Evolutionary conservation across 2,888 invertebrate genomes (phyloP).

Genomic region (Cybosia mesomella): DNA sequence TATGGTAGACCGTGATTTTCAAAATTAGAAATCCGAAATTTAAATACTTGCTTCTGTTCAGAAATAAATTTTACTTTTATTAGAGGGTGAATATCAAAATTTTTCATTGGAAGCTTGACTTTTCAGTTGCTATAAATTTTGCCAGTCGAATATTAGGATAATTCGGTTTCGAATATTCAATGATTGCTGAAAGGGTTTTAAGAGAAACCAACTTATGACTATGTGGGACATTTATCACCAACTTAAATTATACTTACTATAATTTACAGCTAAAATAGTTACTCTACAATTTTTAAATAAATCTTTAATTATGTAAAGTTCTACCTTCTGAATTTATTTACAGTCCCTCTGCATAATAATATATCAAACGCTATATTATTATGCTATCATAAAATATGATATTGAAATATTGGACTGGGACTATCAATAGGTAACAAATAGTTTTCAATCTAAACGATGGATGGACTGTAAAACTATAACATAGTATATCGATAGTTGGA

Average conservation of each 20-base stretch:
- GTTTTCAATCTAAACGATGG: neutral
- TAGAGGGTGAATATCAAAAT: too few relatives aligned
- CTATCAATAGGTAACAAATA: neutral
- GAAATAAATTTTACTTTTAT: neutral
- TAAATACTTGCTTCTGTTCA: neutral
- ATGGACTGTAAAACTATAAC: neutral
- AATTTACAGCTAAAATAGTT: neutral
- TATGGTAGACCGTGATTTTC: too few relatives aligned
- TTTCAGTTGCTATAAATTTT: neutral
- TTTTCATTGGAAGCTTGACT: neutral
- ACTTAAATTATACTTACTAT: neutral
- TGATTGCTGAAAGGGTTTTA: neutral
- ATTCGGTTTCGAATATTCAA: neutral
- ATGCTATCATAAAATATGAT: neutral
- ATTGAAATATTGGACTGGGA: neutral
- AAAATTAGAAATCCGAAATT: too few relatives aligned
- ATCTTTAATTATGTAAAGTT: too few relatives aligned
- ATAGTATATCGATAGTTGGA: too few relatives aligned
- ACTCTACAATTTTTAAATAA: too few relatives aligned
- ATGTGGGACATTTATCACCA: neutral
- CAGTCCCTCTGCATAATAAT: too few relatives aligned
- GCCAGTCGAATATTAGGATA: neutral
- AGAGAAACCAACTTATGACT: neutral
- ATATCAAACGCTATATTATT: neutral
- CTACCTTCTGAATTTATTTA: too few relatives aligned